Evolutionary conservation across 2,888 invertebrate genomes (phyloP).

Genomic region (Catocala fraxini): DNA sequence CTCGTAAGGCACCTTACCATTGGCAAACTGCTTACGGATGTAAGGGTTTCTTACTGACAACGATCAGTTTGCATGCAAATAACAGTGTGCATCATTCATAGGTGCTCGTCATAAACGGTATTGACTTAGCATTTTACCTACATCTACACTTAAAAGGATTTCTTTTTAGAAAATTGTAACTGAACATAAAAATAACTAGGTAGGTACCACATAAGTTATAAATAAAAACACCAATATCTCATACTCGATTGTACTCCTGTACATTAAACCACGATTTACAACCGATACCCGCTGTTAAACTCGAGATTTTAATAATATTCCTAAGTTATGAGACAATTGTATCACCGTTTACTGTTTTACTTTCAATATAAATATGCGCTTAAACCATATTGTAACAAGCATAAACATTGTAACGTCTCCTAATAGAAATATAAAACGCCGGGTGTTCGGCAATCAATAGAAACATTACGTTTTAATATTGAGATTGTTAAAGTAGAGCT

Average conservation of each 20-base stretch:
- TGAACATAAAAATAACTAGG: too few species aligned
- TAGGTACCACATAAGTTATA: constrained; percentile 27
- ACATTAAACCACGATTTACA: constrained; percentile 49
- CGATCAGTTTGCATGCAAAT: too few species aligned
- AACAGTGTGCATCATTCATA: too few species aligned
- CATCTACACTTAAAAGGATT: too few species aligned
- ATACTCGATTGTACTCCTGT: constrained; percentile 40
- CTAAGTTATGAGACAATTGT: constrained; percentile 38
- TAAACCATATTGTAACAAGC: constrained; percentile 10
- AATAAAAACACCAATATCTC: constrained; percentile 49
- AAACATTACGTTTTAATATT: constrained; percentile 12
- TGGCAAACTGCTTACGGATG: too few species aligned
- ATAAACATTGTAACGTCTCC: constrained; percentile 3
- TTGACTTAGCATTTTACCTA: too few species aligned
- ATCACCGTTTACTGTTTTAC: constrained; percentile 22
- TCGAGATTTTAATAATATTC: constrained; percentile 42
- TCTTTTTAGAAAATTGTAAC: too few species aligned
- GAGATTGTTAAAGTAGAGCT: neutral
- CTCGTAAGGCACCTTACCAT: too few species aligned
- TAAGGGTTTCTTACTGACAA: too few species aligned
- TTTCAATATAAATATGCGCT: constrained; percentile 24
- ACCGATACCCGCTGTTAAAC: constrained; percentile 30
- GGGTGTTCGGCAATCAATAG: constrained; percentile 18
- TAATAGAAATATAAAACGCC: constrained; percentile 21
- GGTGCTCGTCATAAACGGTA: too few species aligned